These are phyloP conservation scores for Tortricodes alternella DNA, from an alignment of 2,888 invertebrate species.

Conservation along the genomic window DNA sequence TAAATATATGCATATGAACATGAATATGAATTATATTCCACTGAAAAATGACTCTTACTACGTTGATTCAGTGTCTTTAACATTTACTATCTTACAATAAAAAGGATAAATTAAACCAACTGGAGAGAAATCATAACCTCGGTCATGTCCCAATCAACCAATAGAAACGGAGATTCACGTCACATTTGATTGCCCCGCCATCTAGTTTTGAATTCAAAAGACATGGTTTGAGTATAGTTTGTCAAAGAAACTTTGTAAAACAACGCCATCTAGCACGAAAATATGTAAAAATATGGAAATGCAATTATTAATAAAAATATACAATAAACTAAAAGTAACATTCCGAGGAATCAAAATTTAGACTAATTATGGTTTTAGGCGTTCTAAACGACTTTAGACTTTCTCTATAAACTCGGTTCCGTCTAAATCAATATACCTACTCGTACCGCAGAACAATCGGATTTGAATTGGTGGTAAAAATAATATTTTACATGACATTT, in stretches of 20 bases:
- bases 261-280: neutral
- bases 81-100: too few relatives aligned
- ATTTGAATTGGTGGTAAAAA: too few relatives aligned
- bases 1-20: too few relatives aligned
- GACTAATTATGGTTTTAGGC: conserved; percentile 33
- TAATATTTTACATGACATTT: too few relatives aligned
- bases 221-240: neutral
- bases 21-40: too few relatives aligned
- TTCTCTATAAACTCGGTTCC: neutral
- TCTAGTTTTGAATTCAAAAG: neutral
- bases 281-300: neutral
- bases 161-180: neutral
- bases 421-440: too few relatives aligned
- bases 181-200: neutral
- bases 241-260: neutral
- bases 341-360: conserved; percentile 41
- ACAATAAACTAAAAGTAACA: conserved; percentile 19
- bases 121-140: too few relatives aligned
- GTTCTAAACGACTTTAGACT: conserved; percentile 11
- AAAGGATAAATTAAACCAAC: too few relatives aligned
- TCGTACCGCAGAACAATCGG: too few relatives aligned
- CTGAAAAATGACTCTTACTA: too few relatives aligned
- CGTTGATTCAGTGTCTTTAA: too few relatives aligned
- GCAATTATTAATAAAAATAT: neutral
- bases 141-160: too few relatives aligned